Conservation (phyloP, 2,113 vertebrate species). For the Tyrannus savana region DNA sequence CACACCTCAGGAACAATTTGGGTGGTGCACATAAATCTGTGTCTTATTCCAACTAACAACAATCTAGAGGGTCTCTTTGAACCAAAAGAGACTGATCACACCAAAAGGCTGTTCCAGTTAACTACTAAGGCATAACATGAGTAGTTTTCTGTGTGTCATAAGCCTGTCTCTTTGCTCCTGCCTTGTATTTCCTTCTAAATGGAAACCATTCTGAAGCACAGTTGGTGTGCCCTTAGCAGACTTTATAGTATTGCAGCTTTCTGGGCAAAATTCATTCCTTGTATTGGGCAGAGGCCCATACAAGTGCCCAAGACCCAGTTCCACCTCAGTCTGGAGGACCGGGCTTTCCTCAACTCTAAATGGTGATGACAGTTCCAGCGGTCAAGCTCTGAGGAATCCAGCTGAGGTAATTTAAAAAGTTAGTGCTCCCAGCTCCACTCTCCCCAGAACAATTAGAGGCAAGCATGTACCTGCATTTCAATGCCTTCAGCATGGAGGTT, state of each 20-base stretch:
- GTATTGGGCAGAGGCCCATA: background rate
- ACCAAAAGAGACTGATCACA: background rate
- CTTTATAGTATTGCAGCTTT: background rate
- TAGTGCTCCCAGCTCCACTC: background rate
- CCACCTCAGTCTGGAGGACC: background rate
- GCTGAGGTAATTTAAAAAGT: background rate
- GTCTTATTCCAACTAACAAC: background rate
- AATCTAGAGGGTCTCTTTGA: background rate
- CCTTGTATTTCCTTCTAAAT: background rate
- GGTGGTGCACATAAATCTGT: background rate
- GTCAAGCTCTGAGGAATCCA: background rate
- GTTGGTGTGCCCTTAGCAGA: background rate
- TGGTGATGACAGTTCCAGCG: background rate
- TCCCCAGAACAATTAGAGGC: constrained; percentile 41
- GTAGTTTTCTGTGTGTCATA: background rate
- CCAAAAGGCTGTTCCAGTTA: background rate
- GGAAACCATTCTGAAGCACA: background rate
- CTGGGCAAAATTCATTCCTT: background rate
- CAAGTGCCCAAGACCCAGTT: background rate
- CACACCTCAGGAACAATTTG: background rate
- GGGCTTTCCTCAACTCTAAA: background rate
- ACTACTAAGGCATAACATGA: background rate
- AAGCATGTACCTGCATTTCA: constrained; percentile 26
- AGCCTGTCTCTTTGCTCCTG: background rate
- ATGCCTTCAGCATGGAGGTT: background rate